Percentiles rank a stretch among this genome's conserved stretches.
phyloP scores from a whole-genome alignment of 2,113 vertebrate species.

The Lagenorhynchus albirostris region DNA sequence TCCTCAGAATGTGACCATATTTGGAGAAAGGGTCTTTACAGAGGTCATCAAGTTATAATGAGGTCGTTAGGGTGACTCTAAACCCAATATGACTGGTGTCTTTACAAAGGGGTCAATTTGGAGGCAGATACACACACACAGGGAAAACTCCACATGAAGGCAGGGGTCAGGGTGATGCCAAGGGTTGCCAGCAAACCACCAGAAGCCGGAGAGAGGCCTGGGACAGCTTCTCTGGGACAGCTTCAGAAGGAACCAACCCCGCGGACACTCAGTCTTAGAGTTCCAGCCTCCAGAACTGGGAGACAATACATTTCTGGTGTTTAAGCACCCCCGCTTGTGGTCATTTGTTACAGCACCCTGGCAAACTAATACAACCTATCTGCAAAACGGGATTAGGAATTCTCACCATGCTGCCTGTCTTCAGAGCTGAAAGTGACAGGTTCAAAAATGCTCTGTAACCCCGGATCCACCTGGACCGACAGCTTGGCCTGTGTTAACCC shows the following conservation, averaged over 20 bases:
- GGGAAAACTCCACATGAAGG: rapidly evolving
- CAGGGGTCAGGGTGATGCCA: rapidly evolving
- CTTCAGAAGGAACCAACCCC: too few species aligned
- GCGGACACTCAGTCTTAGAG: rapidly evolving
- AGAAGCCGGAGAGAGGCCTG: too few species aligned
- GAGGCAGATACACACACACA: neutral
- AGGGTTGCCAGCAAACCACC: too few species aligned
- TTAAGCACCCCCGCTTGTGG: too few species aligned
- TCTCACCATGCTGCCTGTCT: rapidly evolving
- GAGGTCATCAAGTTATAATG: neutral
- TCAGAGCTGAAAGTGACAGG: neutral
- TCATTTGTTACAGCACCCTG: neutral
- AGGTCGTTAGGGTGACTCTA: neutral
- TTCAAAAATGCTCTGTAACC: neutral
- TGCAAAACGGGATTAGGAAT: neutral
- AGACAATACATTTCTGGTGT: too few species aligned
- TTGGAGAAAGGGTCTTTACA: neutral
- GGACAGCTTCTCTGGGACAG: rapidly evolving
- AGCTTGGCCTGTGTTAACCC: neutral
- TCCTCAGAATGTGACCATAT: neutral
- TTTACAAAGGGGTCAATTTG: neutral
- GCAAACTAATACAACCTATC: too few species aligned
- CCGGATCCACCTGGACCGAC: too few species aligned
- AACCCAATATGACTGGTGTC: rapidly evolving
- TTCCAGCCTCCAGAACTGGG: rapidly evolving